phyloP scores from a whole-genome alignment of 2,113 vertebrate species.

The Mormyrus lacerda region DNA sequence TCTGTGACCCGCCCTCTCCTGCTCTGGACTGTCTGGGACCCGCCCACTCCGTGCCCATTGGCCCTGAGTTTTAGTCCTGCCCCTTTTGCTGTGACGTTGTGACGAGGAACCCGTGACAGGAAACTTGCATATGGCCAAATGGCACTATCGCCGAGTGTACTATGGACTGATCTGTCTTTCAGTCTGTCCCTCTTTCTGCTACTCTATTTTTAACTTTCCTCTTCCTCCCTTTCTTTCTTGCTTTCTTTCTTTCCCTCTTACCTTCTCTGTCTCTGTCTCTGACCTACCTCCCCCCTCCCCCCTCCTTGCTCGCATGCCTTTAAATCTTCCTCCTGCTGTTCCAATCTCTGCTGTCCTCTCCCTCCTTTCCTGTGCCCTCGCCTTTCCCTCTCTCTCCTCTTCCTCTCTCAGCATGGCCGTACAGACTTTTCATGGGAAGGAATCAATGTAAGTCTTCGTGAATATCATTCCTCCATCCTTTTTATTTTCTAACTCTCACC shows the following conservation, averaged over 20 bases:
- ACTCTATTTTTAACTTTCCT: slow-evolving; percentile 34
- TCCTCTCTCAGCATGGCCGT: slow-evolving; percentile 83
- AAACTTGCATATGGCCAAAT: slow-evolving; percentile 30
- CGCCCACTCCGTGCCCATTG: background rate
- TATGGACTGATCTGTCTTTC: slow-evolving; percentile 53
- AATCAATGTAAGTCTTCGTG: slow-evolving; percentile 91
- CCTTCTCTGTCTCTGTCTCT: slow-evolving; percentile 29
- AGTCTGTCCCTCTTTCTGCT: slow-evolving; percentile 41
- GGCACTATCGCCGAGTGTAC: slow-evolving; percentile 43
- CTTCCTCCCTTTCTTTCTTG: slow-evolving; percentile 29
- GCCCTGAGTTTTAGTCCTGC: background rate
- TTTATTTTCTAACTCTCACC: slow-evolving; percentile 43
- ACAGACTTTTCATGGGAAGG: slow-evolving; percentile 99
- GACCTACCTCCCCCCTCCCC: slow-evolving; percentile 15
- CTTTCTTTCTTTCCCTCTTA: slow-evolving; percentile 35
- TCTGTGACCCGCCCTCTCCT: background rate
- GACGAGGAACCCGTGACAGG: background rate
- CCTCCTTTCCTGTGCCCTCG: slow-evolving; percentile 17
- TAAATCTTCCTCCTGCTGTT: slow-evolving; percentile 26
- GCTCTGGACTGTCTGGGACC: background rate
- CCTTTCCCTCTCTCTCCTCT: slow-evolving; percentile 47
- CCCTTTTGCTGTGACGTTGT: background rate
- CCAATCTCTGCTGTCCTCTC: slow-evolving; percentile 15
- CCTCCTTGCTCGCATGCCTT: slow-evolving; percentile 37
- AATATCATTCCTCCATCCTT: slow-evolving; percentile 53